phyloP scores from a whole-genome alignment of 2,797 vertebrate species.

The Tolypeutes matacus region DNA sequence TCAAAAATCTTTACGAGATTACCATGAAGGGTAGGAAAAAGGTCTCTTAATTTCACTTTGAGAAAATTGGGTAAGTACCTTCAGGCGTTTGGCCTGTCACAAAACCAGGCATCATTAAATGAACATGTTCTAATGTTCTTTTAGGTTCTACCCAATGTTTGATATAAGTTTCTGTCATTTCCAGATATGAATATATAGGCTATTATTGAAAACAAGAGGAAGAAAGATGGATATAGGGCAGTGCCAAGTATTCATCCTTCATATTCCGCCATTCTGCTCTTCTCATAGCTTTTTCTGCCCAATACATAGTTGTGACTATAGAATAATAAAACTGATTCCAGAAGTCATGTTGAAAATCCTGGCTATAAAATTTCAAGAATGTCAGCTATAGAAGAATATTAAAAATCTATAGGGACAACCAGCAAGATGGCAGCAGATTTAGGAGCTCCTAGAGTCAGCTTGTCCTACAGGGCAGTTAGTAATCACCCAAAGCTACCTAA shows the following conservation, averaged over 20 bases:
- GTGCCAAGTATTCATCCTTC: not conserved
- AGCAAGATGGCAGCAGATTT: no score
- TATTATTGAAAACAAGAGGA: not conserved
- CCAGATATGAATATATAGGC: not conserved
- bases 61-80: not conserved
- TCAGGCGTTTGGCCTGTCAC: not conserved
- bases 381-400: not conserved
- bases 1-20: not conserved
- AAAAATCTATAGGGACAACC: slow-evolving; percentile 37
- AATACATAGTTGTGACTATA: not conserved
- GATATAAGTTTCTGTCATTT: slow-evolving; percentile 6
- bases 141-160: not conserved
- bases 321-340: not conserved
- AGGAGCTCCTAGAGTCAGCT: no score
- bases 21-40: not conserved
- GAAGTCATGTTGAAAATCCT: slow-evolving; percentile 30
- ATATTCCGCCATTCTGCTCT: not conserved
- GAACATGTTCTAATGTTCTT: slow-evolving; percentile 41
- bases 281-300: not conserved
- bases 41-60: not conserved
- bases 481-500: no score
- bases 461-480: no score
- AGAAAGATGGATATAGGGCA: not conserved
- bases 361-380: not conserved
- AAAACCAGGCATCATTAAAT: not conserved